A percentile compares a stretch with the other conserved stretches of the same genome.
phyloP scores from a whole-genome alignment of 2,888 invertebrate species.

The Drosophila limbata region DNA sequence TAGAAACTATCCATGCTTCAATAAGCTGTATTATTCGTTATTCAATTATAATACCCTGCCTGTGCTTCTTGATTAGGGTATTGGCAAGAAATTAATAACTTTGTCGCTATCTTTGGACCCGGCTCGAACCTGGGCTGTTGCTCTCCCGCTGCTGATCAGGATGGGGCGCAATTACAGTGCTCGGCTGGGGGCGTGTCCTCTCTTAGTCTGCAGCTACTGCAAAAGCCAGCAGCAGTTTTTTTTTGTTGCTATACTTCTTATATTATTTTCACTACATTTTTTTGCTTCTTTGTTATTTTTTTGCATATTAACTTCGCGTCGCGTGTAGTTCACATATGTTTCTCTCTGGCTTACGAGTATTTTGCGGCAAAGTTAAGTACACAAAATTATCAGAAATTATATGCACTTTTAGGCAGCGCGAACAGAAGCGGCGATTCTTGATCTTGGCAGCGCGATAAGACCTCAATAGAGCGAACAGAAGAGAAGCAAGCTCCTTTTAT shows the following conservation, averaged over 20 bases:
- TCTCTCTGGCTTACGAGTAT: slow-evolving; percentile 31
- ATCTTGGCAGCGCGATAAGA: slow-evolving; percentile 48
- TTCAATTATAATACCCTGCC: not conserved
- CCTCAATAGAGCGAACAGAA: slow-evolving; percentile 37
- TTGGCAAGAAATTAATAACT: slow-evolving; percentile 26
- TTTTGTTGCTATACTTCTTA: slow-evolving; percentile 27
- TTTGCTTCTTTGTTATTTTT: slow-evolving; percentile 22
- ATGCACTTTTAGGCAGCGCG: slow-evolving; percentile 69
- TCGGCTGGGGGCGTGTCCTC: slow-evolving; percentile 56
- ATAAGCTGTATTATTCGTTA: not conserved
- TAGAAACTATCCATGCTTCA: not conserved
- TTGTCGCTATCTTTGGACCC: slow-evolving; percentile 26
- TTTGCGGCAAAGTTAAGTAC: slow-evolving; percentile 70
- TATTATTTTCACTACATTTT: slow-evolving; percentile 33
- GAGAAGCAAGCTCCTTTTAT: not conserved
- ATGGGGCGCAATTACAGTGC: slow-evolving; percentile 76
- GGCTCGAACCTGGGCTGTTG: slow-evolving; percentile 11
- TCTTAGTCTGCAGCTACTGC: slow-evolving; percentile 41
- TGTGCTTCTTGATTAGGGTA: slow-evolving; percentile 1
- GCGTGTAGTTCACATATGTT: slow-evolving; percentile 42
- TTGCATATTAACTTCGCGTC: slow-evolving; percentile 43
- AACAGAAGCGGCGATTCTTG: slow-evolving; percentile 44
- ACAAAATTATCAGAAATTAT: slow-evolving; percentile 80
- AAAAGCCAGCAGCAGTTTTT: slow-evolving; percentile 8
- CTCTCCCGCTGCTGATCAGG: slow-evolving; percentile 65